Evolutionary conservation across 2,888 invertebrate genomes (phyloP), one percentile per base, ranked within the genome.

Genomic region (Cenopis cana): DNA sequence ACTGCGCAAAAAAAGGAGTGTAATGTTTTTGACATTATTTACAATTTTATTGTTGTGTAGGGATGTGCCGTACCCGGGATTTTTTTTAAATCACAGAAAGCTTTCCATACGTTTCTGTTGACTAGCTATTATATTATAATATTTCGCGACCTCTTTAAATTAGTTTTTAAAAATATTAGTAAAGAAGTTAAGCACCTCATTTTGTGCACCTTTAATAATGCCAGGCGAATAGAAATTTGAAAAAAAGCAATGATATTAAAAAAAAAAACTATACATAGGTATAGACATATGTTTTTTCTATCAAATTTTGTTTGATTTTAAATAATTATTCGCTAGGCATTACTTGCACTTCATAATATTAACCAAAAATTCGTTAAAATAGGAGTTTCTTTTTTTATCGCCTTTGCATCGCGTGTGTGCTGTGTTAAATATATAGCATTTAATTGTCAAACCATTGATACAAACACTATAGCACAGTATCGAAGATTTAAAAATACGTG

Each of bases 381-480:
- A 46, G n/a, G 14, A 14, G 46, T 46, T 52, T 64, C 18, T 18
- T 17, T 46, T 14, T 55, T 24, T 81, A 84, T 85, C 82, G 81
- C 81, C 77, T 81, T 20, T 50, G 55, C 59, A 29, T 62, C 89
- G 85, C 88, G 14, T 46, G 46, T 46, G 46, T 46, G n/a, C 46
- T n/a, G 46, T 46, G 14, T 46, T n/a, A 46, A 41, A 3, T 24
- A 24, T 24, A 24, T 24, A 24, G 24, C 24, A 24, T 14, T 41
- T 46, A 46, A n/a, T 46, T 1, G 46, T 46, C 6, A n/a, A 46
- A 46, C n/a, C 46, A 46, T 8, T 46, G 46, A 46, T 46, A 46
- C 14, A 46, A n/a, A 46, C 6, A 46, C 6, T 4, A 46, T n/a
- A 46, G 41, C 41, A 41, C 14, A 33, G 29, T 8, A 33, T 33